Conservation (phyloP, 2,797 vertebrate species). For the Sardinella longiceps region DNA sequence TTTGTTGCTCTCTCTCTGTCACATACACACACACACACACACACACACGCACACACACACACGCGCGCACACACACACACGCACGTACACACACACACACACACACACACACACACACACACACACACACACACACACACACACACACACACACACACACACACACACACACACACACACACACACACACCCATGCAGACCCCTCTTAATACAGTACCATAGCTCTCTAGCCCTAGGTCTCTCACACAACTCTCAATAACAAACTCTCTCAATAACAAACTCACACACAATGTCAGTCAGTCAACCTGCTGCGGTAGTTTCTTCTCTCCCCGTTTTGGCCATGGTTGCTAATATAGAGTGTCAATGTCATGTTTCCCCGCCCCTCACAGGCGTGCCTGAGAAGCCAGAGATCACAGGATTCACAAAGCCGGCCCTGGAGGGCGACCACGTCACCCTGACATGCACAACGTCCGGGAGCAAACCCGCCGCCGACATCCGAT, state of each 20-base stretch:
- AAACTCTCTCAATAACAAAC: neutral
- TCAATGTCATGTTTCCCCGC: slow-evolving; percentile 23
- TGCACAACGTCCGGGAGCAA: slow-evolving; percentile 95
- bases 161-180: neutral
- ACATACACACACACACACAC: neutral
- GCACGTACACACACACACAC: neutral
- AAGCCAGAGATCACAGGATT: slow-evolving; percentile 94
- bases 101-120: neutral
- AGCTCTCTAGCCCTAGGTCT: too few species aligned
- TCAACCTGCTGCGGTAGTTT: neutral
- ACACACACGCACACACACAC: neutral
- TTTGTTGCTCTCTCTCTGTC: neutral
- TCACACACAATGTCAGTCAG: neutral
- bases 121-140: neutral
- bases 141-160: neutral
- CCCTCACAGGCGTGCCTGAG: slow-evolving; percentile 85
- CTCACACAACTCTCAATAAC: too few species aligned
- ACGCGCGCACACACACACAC: too few species aligned
- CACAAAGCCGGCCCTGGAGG: slow-evolving; percentile 92
- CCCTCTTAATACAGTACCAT: too few species aligned
- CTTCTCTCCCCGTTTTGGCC: neutral
- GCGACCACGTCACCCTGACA: slow-evolving; percentile 90
- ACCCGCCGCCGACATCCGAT: slow-evolving; percentile 93
- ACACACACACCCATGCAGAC: neutral
- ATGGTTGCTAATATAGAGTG: neutral